Percentiles rank a stretch among this genome's conserved stretches.
phyloP scores from a whole-genome alignment of 2,888 invertebrate genomes.

The Drosophila lutescens region DNA sequence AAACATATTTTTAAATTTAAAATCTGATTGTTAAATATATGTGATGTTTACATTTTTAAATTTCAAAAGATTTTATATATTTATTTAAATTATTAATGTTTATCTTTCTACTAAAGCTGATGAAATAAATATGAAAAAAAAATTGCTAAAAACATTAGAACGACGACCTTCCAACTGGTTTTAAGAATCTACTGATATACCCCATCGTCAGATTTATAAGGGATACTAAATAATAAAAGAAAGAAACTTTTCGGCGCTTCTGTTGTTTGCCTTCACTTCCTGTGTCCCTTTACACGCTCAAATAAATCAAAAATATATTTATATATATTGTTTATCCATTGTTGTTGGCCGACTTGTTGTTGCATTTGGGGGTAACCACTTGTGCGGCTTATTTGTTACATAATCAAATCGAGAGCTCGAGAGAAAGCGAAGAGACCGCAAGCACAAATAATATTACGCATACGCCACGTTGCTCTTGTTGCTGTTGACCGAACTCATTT shows the following conservation, averaged over 20 bases:
- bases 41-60: neutral
- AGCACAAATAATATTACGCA: conserved; percentile 72
- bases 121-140: no score
- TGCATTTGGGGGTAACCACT: conserved; percentile 57
- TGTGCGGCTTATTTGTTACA: conserved; percentile 72
- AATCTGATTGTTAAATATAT: neutral
- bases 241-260: conserved; percentile 72
- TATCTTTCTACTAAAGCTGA: no score
- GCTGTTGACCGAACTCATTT: conserved; percentile 59
- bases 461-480: conserved; percentile 59
- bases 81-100: no score
- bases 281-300: conserved; percentile 70
- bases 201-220: neutral
- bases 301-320: conserved; percentile 72
- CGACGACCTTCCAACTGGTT: neutral
- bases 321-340: conserved; percentile 41
- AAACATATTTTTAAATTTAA: no score
- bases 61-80: no score
- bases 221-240: conserved; percentile 17
- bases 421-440: conserved; percentile 44
- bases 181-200: neutral
- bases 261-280: conserved; percentile 52
- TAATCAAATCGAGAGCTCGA: conserved; percentile 68
- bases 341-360: conserved; percentile 7
- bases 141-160: no score